These are phyloP conservation scores for Excalfactoria chinensis DNA, from an alignment of 2,113 vertebrate species.

Conservation along the genomic window DNA sequence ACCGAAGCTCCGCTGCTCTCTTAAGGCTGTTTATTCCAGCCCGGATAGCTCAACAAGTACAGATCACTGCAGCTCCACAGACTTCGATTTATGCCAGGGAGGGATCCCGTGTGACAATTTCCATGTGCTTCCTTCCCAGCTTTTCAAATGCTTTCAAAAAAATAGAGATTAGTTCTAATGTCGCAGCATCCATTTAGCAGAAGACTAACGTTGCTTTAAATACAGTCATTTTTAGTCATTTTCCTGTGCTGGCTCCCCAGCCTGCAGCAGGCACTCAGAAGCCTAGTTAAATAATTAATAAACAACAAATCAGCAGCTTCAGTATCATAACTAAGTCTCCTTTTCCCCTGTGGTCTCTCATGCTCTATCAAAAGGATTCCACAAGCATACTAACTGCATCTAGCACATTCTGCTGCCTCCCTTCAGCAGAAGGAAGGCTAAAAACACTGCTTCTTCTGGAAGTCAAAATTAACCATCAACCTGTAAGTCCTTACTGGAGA, in stretches of 20 bases:
- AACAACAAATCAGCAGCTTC: conserved; percentile 48
- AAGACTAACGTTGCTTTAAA: not conserved
- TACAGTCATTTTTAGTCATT: not conserved
- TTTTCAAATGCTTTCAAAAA: not conserved
- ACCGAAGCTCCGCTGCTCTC: not conserved
- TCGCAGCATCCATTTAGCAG: conserved; percentile 17
- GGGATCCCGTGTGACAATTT: conserved; percentile 2
- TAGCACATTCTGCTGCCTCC: not conserved
- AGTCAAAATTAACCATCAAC: conserved; percentile 18
- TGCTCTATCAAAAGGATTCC: conserved; percentile 13
- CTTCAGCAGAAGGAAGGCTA: not conserved
- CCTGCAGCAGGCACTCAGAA: conserved; percentile 4
- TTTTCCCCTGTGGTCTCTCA: conserved; percentile 42
- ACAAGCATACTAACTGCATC: not conserved
- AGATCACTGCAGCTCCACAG: conserved; percentile 31
- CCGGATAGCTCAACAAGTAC: conserved; percentile 52
- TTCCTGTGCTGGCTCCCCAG: not conserved
- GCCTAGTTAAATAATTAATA: conserved; percentile 65
- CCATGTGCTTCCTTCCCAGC: not conserved
- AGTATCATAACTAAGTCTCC: conserved; percentile 30
- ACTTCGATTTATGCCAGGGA: conserved; percentile 15
- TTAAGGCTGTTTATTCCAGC: conserved; percentile 53
- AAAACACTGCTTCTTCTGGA: not conserved
- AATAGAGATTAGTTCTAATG: not conserved
- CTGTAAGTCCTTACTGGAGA: not conserved